phyloP scores from a whole-genome alignment of 2,888 invertebrate genomes.

The Callyntrura sp. region DNA sequence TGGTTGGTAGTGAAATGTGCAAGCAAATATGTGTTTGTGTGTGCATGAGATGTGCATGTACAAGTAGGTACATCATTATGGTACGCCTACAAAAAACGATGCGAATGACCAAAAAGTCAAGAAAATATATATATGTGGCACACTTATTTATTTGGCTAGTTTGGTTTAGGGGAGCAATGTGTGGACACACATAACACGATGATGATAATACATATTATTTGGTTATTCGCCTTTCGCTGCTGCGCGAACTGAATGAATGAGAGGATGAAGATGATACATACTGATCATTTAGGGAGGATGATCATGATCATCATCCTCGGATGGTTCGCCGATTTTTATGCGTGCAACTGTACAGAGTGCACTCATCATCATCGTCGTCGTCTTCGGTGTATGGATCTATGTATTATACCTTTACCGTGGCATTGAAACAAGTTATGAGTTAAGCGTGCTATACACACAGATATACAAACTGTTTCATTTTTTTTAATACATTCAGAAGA shows the following conservation, averaged over 20 bases:
- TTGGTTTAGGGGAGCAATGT: conserved; percentile 18
- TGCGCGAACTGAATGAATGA: neutral
- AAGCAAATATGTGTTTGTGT: conserved; percentile 14
- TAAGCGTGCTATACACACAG: too few species aligned
- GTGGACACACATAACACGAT: conserved; percentile 14
- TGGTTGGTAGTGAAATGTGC: neutral
- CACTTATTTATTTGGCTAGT: conserved; percentile 65
- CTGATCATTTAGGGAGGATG: conserved; percentile 43
- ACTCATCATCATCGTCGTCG: too few species aligned
- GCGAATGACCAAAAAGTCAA: conserved; percentile 74
- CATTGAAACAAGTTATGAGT: too few species aligned
- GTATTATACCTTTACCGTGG: neutral
- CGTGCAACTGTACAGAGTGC: neutral
- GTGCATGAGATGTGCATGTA: neutral
- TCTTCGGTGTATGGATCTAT: neutral
- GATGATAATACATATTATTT: conserved; percentile 22
- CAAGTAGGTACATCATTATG: too few species aligned
- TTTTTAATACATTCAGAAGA: too few species aligned
- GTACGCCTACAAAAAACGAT: neutral
- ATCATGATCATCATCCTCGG: conserved; percentile 33
- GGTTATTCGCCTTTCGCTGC: conserved; percentile 2
- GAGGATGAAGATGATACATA: conserved; percentile 53
- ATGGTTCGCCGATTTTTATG: conserved; percentile 40
- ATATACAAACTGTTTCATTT: too few species aligned
- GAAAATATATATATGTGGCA: conserved; percentile 73